Base-by-base conservation (phyloP, 2,888 invertebrate species). In the Andricus curvator region DNA sequence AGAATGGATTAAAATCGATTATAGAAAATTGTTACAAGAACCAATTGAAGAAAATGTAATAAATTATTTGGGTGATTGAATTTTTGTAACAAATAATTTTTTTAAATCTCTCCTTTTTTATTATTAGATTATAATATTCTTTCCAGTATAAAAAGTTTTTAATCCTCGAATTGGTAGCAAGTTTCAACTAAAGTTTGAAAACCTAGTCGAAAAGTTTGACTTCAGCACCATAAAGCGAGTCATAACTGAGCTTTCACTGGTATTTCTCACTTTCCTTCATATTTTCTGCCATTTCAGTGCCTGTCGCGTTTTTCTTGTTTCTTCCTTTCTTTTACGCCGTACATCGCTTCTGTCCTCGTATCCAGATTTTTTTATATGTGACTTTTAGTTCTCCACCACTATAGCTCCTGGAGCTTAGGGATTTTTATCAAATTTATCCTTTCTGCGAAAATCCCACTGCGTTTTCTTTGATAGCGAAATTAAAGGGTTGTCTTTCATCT, bases 401-500 rank as follows among this genome's bases (percentile, higher is more conserved):
- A 17, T 17, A 64, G 17, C 29, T 64, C 22, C 29, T 29, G 64
- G 64, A 29, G 64, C 64, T 64, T 25, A 29, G 8, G 64, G 64
- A 29, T 29, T 64, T 62, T 29, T 17, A 64, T 64, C 29, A 64
- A 29, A 29, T 64, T 29, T 17, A 17, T 29, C 29, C 64, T 64
- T 64, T 64, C 17, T 4, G 29, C 17, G 29, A 64, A 29, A 64
- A 64, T 25, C 25, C 29, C 15, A 2, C 64, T 29, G 17, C 15
- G 15, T 29, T 64, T 64, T 64, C 62, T 64, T 64, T 64, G 64
- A 29, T 64, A 29, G 29, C 22, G 17, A 64, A 29, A 64, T 64
- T 64, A 22, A 22, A 60, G n/a, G 22, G 11, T 60, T 22, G 60
- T 60, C n/a, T 60, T 22, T 22, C 60, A 60, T 22, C 60, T 22